These are phyloP conservation scores for Mystacides longicornis DNA, from an alignment of 2,888 invertebrate genomes.

Conservation along the genomic window DNA sequence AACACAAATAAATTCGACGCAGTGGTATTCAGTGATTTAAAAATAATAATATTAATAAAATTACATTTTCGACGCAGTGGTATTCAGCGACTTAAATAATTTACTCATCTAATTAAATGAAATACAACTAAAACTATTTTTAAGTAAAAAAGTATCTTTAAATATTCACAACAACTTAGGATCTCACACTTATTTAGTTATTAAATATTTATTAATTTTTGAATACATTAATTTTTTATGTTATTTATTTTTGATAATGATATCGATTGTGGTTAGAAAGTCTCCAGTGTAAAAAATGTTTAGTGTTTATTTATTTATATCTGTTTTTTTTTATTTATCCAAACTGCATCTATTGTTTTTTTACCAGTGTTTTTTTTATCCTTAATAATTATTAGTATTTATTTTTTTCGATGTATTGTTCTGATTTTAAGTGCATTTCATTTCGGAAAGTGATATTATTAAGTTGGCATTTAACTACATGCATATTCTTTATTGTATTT, in stretches of 20 bases:
- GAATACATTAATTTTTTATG: too few relatives aligned
- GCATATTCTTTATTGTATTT: neutral
- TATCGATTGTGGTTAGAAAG: neutral
- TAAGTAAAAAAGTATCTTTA: too few relatives aligned
- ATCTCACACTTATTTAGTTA: neutral
- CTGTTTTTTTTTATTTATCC: conserved; percentile 2
- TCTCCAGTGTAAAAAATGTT: neutral
- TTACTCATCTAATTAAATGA: too few relatives aligned
- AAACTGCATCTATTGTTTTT: neutral
- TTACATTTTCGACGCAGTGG: too few relatives aligned
- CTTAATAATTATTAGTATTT: neutral
- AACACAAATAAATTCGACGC: too few relatives aligned
- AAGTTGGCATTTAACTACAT: neutral
- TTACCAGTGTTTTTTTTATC: neutral
- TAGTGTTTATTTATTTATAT: neutral
- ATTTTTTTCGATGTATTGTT: neutral
- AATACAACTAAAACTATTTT: too few relatives aligned
- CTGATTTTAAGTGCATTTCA: neutral
- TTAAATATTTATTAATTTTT: too few relatives aligned
- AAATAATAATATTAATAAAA: too few relatives aligned
- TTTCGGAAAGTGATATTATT: neutral
- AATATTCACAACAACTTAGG: too few relatives aligned
- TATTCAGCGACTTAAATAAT: too few relatives aligned
- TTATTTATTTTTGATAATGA: neutral
- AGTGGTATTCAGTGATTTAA: too few relatives aligned